Percentiles rank a stretch among this genome's conserved stretches.
Conservation (phyloP, 2,888 invertebrate genomes). For the Pyrocoelia pectoralis region DNA sequence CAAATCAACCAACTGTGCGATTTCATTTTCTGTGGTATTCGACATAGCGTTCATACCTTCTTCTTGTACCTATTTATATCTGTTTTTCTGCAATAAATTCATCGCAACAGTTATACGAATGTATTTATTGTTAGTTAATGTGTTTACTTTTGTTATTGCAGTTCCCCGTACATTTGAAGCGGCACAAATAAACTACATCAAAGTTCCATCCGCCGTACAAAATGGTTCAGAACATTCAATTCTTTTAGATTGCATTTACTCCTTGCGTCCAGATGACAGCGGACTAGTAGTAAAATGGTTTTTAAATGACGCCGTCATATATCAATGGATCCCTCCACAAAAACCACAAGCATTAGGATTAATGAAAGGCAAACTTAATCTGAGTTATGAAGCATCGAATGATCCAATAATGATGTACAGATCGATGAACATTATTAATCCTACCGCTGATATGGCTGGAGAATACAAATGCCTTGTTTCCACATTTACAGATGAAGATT, state of each 20-base stretch:
- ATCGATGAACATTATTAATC: conserved; percentile 73
- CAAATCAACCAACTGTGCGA: too few relatives aligned
- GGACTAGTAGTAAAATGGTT: conserved; percentile 83
- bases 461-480: conserved; percentile 78
- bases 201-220: conserved; percentile 56
- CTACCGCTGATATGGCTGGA: conserved; percentile 74
- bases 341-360: conserved; percentile 71
- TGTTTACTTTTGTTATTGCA: not conserved
- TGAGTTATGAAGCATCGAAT: conserved; percentile 69
- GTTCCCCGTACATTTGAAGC: conserved; percentile 1
- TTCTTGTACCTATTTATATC: too few relatives aligned
- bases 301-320: conserved; percentile 73
- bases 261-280: conserved; percentile 67
- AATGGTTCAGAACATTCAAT: conserved; percentile 60
- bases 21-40: too few relatives aligned
- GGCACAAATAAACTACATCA: conserved; percentile 58
- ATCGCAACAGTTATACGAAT: too few relatives aligned
- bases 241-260: conserved; percentile 77
- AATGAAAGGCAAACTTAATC: conserved; percentile 67
- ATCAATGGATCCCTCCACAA: conserved; percentile 81
- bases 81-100: too few relatives aligned
- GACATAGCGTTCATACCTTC: too few relatives aligned
- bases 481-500: conserved; percentile 73
- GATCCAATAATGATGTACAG: conserved; percentile 75
- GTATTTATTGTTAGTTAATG: too few relatives aligned